Conservation (phyloP, 2,888 invertebrate species). For the Ophioninae sp. region DNA sequence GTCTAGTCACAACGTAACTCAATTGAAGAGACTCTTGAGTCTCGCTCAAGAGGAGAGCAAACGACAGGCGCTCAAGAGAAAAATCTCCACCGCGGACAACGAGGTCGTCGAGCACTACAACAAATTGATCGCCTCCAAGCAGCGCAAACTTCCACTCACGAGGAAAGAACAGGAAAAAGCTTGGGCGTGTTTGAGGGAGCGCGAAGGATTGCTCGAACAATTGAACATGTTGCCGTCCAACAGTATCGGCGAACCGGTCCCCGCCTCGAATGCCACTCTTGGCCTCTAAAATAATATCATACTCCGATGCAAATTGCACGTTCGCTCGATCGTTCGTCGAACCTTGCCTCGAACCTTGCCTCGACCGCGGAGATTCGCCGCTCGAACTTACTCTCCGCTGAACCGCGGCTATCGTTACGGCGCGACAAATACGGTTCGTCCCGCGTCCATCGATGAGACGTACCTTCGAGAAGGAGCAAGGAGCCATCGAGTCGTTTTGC, state of each 20-base stretch:
- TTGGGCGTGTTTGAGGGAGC: constrained; percentile 81
- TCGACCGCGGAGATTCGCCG: not conserved
- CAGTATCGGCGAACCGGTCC: constrained; percentile 73
- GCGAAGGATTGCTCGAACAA: constrained; percentile 78
- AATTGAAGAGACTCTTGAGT: constrained; percentile 86
- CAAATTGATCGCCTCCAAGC: constrained; percentile 89
- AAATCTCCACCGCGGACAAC: constrained; percentile 87
- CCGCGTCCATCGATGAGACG: too few relatives aligned
- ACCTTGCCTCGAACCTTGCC: not conserved
- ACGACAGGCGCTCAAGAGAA: constrained; percentile 89
- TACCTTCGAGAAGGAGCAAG: too few relatives aligned
- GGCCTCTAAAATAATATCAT: constrained; percentile 41
- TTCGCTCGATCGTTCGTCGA: not conserved
- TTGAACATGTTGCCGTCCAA: constrained; percentile 77
- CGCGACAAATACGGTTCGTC: too few relatives aligned
- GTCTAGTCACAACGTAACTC: constrained; percentile 90
- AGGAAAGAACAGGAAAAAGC: constrained; percentile 92
- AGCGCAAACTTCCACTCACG: constrained; percentile 90
- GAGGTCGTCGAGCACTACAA: constrained; percentile 92
- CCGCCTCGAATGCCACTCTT: constrained; percentile 59
- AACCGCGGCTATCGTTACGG: not conserved
- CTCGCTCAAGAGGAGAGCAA: constrained; percentile 90
- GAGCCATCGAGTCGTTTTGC: too few relatives aligned
- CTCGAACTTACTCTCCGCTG: not conserved
- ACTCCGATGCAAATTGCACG: constrained; percentile 10